These are phyloP conservation scores for Rousettus madagascariensis DNA, from an alignment of 2,797 vertebrate species.

Conservation along the genomic window DNA sequence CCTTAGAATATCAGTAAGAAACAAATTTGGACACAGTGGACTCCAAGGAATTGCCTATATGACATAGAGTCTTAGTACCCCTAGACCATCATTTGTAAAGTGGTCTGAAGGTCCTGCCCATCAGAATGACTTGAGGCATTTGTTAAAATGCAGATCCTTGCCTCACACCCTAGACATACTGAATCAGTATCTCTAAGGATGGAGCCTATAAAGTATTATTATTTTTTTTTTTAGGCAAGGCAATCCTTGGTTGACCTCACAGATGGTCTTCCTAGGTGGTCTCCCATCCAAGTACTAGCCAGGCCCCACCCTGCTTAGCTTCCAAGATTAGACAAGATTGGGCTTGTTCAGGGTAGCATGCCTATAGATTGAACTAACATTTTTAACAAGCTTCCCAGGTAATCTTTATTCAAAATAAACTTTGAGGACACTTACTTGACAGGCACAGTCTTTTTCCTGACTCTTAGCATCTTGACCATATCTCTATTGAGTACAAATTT, in stretches of 20 bases:
- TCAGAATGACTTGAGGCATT: background rate
- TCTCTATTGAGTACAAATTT: background rate
- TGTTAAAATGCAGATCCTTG: background rate
- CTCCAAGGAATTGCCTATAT: background rate
- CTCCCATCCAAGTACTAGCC: no score
- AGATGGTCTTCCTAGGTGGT: no score
- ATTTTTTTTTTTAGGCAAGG: no score
- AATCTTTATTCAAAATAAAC: background rate
- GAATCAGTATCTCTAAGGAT: background rate
- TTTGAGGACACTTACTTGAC: background rate
- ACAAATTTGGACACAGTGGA: background rate
- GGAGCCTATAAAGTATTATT: background rate
- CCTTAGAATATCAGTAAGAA: background rate
- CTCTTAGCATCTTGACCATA: background rate
- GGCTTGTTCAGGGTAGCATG: no score
- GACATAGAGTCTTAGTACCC: background rate
- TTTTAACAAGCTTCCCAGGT: background rate
- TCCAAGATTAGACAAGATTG: no score
- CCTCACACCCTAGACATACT: background rate
- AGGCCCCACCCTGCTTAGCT: no score
- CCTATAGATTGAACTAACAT: background rate
- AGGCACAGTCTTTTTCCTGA: background rate
- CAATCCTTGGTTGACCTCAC: no score
- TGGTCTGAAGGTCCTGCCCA: background rate
- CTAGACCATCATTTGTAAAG: background rate